phyloP scores from a whole-genome alignment of 2,888 invertebrate genomes.

The Drosophila gaucha region DNA sequence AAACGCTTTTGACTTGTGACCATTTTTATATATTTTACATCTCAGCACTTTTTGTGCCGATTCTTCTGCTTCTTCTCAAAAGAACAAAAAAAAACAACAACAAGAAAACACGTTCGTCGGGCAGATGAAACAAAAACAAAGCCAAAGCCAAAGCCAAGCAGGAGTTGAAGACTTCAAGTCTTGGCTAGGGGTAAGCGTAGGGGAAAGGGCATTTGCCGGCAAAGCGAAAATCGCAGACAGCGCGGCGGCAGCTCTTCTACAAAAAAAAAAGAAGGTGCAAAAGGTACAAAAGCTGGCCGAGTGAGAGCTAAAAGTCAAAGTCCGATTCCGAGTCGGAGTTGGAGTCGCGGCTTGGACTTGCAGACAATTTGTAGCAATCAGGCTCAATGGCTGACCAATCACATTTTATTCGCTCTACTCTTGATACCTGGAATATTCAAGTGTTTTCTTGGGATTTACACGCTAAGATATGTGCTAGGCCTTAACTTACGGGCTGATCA shows the following conservation, averaged over 20 bases:
- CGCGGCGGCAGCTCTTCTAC: conserved; percentile 60
- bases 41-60: conserved; percentile 39
- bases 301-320: conserved; percentile 32
- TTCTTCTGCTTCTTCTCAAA: conserved; percentile 38
- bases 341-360: conserved; percentile 15
- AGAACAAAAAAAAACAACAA: conserved; percentile 7
- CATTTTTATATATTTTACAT: conserved; percentile 64
- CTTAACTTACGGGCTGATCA: conserved; percentile 70
- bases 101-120: conserved; percentile 73
- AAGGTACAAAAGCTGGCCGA: background rate
- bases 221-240: conserved; percentile 68
- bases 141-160: conserved; percentile 21
- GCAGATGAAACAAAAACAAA: conserved; percentile 75
- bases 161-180: conserved; percentile 22
- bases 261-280: conserved; percentile 5
- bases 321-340: conserved; percentile 23
- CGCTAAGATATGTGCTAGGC: too few species aligned
- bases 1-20: conserved; percentile 77
- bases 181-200: background rate
- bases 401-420: conserved; percentile 22
- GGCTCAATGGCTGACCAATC: conserved; percentile 29
- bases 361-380: conserved; percentile 76
- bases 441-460: conserved; percentile 83
- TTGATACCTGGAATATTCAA: conserved; percentile 83
- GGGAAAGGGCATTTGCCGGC: conserved; percentile 50